These are phyloP conservation scores for Trissolcus japonicus DNA, from an alignment of 2,888 invertebrate species.

Conservation along the genomic window DNA sequence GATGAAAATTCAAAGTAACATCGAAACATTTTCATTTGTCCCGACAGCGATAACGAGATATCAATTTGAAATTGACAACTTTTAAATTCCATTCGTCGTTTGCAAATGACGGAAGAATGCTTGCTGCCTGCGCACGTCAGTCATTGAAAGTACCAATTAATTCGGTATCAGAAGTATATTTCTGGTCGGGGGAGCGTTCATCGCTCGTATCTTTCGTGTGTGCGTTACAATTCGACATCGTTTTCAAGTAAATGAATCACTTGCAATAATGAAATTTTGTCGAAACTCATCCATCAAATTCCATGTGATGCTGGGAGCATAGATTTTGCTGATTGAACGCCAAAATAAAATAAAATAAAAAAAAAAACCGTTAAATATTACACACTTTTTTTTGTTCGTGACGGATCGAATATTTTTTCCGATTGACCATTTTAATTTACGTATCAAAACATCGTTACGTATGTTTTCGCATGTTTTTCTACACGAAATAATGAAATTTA, in stretches of 20 bases:
- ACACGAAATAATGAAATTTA: too few relatives aligned
- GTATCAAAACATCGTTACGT: too few relatives aligned
- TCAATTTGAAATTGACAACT: too few relatives aligned
- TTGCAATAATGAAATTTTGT: constrained; percentile 44
- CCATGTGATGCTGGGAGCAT: constrained; percentile 13
- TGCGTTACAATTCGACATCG: constrained; percentile 25
- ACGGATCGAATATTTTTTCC: too few relatives aligned
- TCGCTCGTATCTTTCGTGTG: constrained; percentile 22
- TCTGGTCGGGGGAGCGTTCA: constrained; percentile 13
- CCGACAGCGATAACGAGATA: too few relatives aligned
- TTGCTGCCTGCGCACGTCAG: too few relatives aligned
- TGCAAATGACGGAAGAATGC: too few relatives aligned
- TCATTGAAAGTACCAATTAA: constrained; percentile 6
- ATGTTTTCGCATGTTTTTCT: too few relatives aligned
- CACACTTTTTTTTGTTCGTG: background rate
- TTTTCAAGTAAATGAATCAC: constrained; percentile 44
- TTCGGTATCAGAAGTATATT: constrained; percentile 28
- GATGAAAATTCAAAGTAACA: too few relatives aligned
- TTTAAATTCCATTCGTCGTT: too few relatives aligned
- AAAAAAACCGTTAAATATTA: background rate
- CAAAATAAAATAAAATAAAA: constrained; percentile 15
- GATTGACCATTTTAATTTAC: too few relatives aligned
- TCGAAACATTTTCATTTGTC: too few relatives aligned
- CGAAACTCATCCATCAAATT: constrained; percentile 44
- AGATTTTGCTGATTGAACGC: background rate